Percentiles rank a stretch among this genome's conserved stretches.
These are phyloP conservation scores for Chrysocyon brachyurus DNA, from an alignment of 2,797 vertebrate species.

Conservation along the genomic window DNA sequence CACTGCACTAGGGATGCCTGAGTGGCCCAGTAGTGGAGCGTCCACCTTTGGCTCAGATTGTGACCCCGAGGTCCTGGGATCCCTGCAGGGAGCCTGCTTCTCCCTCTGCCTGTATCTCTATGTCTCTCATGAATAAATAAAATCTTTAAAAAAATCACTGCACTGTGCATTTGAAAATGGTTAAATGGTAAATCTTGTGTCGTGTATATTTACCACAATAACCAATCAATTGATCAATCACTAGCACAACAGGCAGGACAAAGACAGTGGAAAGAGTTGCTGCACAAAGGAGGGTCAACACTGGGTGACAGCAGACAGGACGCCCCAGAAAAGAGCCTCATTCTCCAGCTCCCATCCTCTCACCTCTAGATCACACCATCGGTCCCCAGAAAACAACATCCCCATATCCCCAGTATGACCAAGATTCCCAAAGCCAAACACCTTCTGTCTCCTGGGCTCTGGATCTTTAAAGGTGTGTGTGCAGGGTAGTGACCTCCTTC, in stretches of 20 bases:
- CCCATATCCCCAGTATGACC: neutral
- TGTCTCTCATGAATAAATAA: too few species aligned
- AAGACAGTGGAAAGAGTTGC: constrained; percentile 31
- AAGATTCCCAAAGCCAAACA: neutral
- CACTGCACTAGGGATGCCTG: neutral
- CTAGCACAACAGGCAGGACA: constrained; percentile 3
- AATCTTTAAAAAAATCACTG: too few species aligned
- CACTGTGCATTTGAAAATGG: neutral
- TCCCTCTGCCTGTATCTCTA: too few species aligned
- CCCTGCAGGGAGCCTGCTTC: too few species aligned
- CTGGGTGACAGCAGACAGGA: neutral
- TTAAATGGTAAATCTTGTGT: neutral
- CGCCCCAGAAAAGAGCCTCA: neutral
- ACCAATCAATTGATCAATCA: neutral
- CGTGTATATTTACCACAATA: neutral
- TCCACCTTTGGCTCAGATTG: too few species aligned
- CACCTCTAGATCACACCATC: neutral
- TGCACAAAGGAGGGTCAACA: neutral
- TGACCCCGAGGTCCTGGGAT: too few species aligned
- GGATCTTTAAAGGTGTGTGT: neutral
- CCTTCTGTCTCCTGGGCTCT: neutral
- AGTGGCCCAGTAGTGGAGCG: too few species aligned
- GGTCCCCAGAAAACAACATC: neutral
- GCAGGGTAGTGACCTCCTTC: neutral
- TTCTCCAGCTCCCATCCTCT: neutral